Conservation (phyloP, 1,140 invertebrate genomes). For the Rhynchophorus ferrugineus region DNA sequence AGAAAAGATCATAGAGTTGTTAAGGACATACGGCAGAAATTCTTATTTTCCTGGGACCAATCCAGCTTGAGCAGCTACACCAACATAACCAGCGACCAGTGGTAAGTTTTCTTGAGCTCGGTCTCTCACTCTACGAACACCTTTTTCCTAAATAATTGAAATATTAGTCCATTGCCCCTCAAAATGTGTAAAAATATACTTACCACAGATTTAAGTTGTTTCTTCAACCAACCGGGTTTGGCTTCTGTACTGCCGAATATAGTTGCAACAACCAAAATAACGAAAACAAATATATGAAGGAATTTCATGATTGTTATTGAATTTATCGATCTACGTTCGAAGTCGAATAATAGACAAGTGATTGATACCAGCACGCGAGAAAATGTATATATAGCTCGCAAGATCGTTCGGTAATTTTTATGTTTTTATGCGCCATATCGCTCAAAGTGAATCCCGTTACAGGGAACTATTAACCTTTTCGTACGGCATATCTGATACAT, state of each 20-base stretch:
- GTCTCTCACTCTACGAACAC: not conserved
- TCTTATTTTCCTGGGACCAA: not conserved
- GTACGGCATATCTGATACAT: too few relatives aligned
- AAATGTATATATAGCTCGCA: too few relatives aligned
- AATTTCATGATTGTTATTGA: not conserved
- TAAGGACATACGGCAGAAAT: too few relatives aligned
- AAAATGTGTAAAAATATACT: not conserved
- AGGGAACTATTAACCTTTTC: too few relatives aligned
- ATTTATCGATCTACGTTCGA: too few relatives aligned
- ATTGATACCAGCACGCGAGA: too few relatives aligned
- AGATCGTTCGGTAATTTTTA: too few relatives aligned
- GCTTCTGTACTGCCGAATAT: not conserved
- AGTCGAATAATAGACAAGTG: too few relatives aligned
- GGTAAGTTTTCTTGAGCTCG: conserved; percentile 1
- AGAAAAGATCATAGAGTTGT: too few relatives aligned
- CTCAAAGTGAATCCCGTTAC: too few relatives aligned
- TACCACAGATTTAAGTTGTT: not conserved
- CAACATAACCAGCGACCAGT: not conserved
- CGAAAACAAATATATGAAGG: not conserved
- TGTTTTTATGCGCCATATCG: too few relatives aligned
- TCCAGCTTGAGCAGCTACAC: not conserved
- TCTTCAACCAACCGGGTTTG: conserved; percentile 2
- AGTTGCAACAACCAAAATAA: not conserved
- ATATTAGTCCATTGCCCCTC: not conserved
- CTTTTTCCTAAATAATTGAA: conserved; percentile 1